Base-by-base conservation (phyloP, 2,797 vertebrate species). In the Pogoniulus pusillus region DNA sequence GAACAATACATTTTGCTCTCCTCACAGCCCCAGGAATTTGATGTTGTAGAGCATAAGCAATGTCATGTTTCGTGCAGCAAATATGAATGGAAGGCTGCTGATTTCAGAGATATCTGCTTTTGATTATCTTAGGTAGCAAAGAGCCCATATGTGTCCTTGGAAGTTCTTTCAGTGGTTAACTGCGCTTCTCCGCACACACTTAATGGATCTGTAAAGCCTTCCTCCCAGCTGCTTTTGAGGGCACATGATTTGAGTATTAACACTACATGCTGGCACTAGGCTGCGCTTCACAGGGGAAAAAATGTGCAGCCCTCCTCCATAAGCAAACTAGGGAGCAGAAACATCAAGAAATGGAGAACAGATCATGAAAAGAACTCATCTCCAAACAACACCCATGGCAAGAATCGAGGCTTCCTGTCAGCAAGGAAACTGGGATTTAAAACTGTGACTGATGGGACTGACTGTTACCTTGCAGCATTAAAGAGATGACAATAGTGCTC, bases 301-400 rank as follows among this genome's bases (percentile, higher is more conserved):
- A 87, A 57, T 58, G 86, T 60, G 62, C 41, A 77, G 39, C 29
- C 34, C 6, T 93, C 63, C 54, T 93, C 63, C 54, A 17, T 85
- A 85, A 87, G 69, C 34, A 81, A 87, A 87, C 87, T 75, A 93
- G 30, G 74, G 58, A 68, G 58, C 43, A 87, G 27, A 58, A 88
- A 87, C 41, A 92, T 11, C 4, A 2, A 90, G 35, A 77, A 80
- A 51, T 30, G 26, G 47, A 80, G 63, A 82, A 49, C 43, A 71
- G 68, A 82, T 29, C 3, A 3, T 69, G 66, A 81, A 77, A 85
- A 90, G 51, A 69, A 14, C 43, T 59, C 2, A 3, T 62, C 35
- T 69, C 13, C 79, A 75, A 70, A 69, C 29, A 89, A 53, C 24
- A 77, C 1, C 22, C 65, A 45, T 3, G 0, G 16, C 24, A 81